Evolutionary conservation across 2,797 vertebrate genomes (phyloP).

Genomic region (Cetoscarus ocellatus): DNA sequence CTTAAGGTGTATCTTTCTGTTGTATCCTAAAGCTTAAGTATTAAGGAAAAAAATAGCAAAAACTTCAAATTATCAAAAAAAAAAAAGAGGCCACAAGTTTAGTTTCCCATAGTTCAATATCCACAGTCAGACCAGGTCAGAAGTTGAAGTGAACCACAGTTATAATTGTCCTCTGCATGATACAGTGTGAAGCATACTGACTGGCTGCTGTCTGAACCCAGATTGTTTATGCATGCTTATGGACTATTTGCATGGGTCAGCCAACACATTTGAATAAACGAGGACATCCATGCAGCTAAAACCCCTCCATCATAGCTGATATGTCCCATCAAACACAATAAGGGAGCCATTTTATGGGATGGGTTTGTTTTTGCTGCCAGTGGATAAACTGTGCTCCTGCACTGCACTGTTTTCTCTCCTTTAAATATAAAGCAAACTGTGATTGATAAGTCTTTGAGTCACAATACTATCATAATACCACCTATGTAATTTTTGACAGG

Average conservation of each 20-base stretch:
- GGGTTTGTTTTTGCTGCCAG: constrained; percentile 1
- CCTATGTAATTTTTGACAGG: too few species aligned
- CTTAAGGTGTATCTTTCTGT: not conserved
- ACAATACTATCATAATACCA: too few species aligned
- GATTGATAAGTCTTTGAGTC: not conserved
- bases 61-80: too few species aligned
- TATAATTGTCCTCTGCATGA: not conserved
- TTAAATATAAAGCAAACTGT: not conserved
- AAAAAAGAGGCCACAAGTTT: too few species aligned
- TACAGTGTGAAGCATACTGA: not conserved
- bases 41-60: not conserved
- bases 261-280: constrained; percentile 28
- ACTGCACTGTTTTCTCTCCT: not conserved
- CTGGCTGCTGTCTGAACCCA: constrained; percentile 13
- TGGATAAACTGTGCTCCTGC: not conserved
- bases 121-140: not conserved
- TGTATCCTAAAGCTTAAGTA: constrained; percentile 9
- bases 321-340: constrained; percentile 16
- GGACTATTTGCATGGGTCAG: constrained; percentile 18
- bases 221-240: constrained; percentile 41
- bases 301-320: constrained; percentile 2
- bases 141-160: not conserved
- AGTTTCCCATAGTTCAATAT: too few species aligned
- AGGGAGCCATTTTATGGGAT: constrained; percentile 3
- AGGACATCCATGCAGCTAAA: constrained; percentile 8